Evolutionary conservation across 2,113 vertebrate species (phyloP).

Genomic region (Asarcornis scutulata): DNA sequence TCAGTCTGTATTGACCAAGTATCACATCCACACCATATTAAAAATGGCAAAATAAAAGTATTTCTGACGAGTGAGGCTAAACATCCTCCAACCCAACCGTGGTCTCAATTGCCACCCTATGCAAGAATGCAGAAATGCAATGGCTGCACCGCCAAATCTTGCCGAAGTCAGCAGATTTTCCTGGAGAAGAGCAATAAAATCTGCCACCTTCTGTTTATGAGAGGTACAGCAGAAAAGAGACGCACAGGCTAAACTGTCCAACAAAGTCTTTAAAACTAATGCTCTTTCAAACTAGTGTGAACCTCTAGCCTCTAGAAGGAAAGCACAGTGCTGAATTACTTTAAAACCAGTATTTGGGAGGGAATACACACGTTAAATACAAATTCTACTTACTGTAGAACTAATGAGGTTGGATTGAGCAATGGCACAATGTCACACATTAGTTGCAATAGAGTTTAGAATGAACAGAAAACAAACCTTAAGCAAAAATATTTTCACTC

Average conservation of each 20-base stretch:
- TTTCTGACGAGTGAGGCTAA: neutral
- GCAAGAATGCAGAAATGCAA: neutral
- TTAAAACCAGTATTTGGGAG: neutral
- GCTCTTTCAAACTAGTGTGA: neutral
- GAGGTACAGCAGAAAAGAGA: slow-evolving; percentile 9
- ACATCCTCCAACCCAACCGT: neutral
- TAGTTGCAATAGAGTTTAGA: neutral
- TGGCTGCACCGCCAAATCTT: neutral
- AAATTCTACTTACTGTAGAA: neutral
- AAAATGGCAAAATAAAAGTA: neutral
- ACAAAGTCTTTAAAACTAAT: neutral
- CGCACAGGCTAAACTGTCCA: neutral
- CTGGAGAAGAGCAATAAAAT: neutral
- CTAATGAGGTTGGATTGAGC: neutral
- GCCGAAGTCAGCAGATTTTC: neutral
- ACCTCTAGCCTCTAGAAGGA: neutral
- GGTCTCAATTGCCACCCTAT: slow-evolving; percentile 14
- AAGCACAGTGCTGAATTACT: neutral
- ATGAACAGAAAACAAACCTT: neutral
- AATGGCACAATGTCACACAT: neutral
- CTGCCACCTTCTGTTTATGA: slow-evolving; percentile 47
- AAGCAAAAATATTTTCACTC: neutral
- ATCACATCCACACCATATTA: neutral
- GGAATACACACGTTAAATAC: neutral
- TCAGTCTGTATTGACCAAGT: neutral